Percentiles rank a stretch among this genome's conserved stretches.
phyloP scores from a whole-genome alignment of 2,797 vertebrate species.

The Acrocephalus scirpaceus region DNA sequence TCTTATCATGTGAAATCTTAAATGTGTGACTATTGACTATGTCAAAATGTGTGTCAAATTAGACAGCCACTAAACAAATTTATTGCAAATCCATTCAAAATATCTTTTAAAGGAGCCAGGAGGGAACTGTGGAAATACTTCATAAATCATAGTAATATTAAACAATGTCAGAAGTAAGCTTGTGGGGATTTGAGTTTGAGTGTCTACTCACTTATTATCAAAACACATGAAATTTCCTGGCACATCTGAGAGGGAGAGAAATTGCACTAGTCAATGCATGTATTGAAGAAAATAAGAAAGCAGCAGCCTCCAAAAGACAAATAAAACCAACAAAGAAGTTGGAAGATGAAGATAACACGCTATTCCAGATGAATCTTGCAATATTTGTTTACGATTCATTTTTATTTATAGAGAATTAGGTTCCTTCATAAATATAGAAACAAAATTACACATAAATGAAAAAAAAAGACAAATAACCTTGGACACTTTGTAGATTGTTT shows the following conservation, averaged over 20 bases:
- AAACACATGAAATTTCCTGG: conserved; percentile 37
- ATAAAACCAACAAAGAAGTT: conserved; percentile 65
- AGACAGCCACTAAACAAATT: conserved; percentile 29
- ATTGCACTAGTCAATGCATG: conserved; percentile 49
- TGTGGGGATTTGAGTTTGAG: conserved; percentile 34
- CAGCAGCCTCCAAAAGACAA: conserved; percentile 44
- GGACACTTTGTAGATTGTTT: conserved; percentile 62
- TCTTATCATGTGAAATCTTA: not conserved
- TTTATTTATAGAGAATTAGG: conserved; percentile 70
- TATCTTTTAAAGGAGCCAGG: conserved; percentile 26
- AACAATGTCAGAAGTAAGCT: conserved; percentile 56
- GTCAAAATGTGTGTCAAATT: conserved; percentile 44
- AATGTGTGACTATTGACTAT: not conserved
- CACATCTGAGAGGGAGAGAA: conserved; percentile 38
- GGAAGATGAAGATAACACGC: conserved; percentile 58
- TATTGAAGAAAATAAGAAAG: conserved; percentile 62
- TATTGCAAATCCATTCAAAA: conserved; percentile 61
- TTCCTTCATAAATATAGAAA: conserved; percentile 77
- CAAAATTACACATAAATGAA: conserved; percentile 67
- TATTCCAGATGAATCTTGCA: conserved; percentile 43
- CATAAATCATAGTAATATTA: conserved; percentile 59
- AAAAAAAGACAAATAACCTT: conserved; percentile 64
- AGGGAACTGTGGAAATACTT: conserved; percentile 21
- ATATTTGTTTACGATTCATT: conserved; percentile 75
- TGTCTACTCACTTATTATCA: conserved; percentile 52